These are phyloP conservation scores for Eupithecia subumbrata DNA, from an alignment of 2,888 invertebrate genomes.

Conservation along the genomic window DNA sequence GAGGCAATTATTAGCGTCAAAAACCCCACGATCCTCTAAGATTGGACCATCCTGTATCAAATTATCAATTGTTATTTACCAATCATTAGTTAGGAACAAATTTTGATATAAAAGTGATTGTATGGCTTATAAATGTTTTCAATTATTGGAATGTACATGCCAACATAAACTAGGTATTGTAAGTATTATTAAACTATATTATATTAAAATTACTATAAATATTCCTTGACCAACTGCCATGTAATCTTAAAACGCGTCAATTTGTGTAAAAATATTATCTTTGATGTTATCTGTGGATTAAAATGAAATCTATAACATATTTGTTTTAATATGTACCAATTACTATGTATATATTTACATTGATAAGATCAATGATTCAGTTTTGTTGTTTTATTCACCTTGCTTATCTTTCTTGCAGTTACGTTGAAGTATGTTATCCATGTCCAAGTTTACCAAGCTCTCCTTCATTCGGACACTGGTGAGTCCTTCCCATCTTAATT, in stretches of 20 bases:
- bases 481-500: conserved; percentile 14
- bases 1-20: neutral
- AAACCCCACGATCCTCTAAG: neutral
- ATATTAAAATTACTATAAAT: conserved; percentile 40
- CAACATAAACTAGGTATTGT: conserved; percentile 29
- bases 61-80: conserved; percentile 9
- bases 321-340: conserved; percentile 27
- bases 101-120: conserved; percentile 52
- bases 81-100: conserved; percentile 38
- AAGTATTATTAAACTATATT: conserved; percentile 39
- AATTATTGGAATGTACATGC: conserved; percentile 42
- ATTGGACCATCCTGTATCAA: neutral
- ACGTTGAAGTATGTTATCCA: conserved; percentile 24
- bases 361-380: neutral
- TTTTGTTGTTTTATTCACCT: conserved; percentile 21
- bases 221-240: conserved; percentile 66
- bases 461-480: conserved; percentile 27
- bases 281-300: conserved; percentile 64
- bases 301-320: conserved; percentile 50
- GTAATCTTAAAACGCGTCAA: conserved; percentile 63
- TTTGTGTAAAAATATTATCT: conserved; percentile 62
- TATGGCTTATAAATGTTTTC: conserved; percentile 52
- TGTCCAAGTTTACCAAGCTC: conserved; percentile 32
- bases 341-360: conserved; percentile 7
- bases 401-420: conserved; percentile 28